These are phyloP conservation scores for Tokudaia tokunoshimensis DNA, from an alignment of 2,797 vertebrate genomes.

Conservation along the genomic window DNA sequence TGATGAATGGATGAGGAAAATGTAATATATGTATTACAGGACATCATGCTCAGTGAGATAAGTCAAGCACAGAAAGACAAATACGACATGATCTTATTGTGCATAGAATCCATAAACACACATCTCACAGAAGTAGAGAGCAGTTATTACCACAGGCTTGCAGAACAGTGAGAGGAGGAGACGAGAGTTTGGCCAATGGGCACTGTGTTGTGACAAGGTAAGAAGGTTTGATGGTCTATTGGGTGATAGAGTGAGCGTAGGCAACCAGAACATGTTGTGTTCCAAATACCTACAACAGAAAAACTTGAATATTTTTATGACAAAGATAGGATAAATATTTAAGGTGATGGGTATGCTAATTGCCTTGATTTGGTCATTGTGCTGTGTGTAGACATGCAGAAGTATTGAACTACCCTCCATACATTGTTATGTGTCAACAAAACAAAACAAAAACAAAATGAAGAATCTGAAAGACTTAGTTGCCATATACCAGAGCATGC, in stretches of 20 bases:
- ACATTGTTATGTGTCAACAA: not conserved
- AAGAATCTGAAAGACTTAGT: not conserved
- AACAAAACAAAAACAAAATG: not conserved
- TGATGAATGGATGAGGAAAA: not conserved
- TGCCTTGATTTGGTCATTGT: not conserved
- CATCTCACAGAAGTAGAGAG: not conserved
- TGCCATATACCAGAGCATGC: accelerated
- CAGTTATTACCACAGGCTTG: not conserved
- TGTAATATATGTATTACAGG: not conserved
- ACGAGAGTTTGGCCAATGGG: not conserved
- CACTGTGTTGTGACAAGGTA: not conserved
- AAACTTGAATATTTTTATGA: not conserved
- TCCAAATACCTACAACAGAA: not conserved
- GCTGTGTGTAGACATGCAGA: not conserved
- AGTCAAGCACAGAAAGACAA: not conserved
- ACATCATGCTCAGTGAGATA: not conserved
- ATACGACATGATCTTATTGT: not conserved
- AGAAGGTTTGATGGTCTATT: not conserved
- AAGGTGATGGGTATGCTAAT: not conserved
- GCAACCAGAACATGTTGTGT: not conserved
- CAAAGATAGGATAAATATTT: not conserved
- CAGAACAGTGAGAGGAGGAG: too few species aligned
- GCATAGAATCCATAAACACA: not conserved
- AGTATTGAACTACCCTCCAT: not conserved
- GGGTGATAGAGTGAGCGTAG: not conserved